These are phyloP conservation scores for Caradrina clavipalpis DNA, from an alignment of 2,888 invertebrate genomes.

Conservation along the genomic window DNA sequence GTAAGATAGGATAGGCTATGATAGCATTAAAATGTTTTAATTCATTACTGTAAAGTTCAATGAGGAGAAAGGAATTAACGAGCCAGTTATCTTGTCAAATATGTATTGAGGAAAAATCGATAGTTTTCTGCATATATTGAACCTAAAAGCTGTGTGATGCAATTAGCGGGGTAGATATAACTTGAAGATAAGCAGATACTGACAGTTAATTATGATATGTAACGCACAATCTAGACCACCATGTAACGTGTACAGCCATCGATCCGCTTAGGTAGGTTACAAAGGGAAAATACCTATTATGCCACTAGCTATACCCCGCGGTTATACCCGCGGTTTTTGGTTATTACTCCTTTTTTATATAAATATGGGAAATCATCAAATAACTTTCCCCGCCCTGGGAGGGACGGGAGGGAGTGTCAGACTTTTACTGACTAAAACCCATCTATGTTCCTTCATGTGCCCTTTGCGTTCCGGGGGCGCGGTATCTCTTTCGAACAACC, in stretches of 20 bases:
- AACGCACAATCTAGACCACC: not conserved
- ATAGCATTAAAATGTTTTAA: not conserved
- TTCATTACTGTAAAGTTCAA: not conserved
- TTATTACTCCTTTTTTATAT: no score
- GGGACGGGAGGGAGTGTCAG: no score
- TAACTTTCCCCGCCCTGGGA: no score
- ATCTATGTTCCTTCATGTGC: no score
- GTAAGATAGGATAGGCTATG: no score
- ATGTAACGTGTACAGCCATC: not conserved
- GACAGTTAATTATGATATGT: slow-evolving; percentile 13
- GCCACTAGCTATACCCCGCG: no score
- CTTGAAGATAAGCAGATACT: slow-evolving; percentile 24
- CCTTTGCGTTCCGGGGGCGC: no score
- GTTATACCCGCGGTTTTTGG: no score
- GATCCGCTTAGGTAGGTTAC: not conserved
- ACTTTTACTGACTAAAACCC: no score
- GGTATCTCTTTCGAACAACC: no score
- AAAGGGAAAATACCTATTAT: no score
- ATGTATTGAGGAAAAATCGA: slow-evolving; percentile 5
- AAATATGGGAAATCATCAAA: no score
- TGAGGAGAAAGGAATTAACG: not conserved
- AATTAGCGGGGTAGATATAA: slow-evolving; percentile 27
- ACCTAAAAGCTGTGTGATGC: slow-evolving; percentile 18
- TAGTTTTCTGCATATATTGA: not conserved
- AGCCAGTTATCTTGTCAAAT: not conserved